Conservation (phyloP, 1,140 invertebrate genomes). For the Drosophila nebulosa region DNA sequence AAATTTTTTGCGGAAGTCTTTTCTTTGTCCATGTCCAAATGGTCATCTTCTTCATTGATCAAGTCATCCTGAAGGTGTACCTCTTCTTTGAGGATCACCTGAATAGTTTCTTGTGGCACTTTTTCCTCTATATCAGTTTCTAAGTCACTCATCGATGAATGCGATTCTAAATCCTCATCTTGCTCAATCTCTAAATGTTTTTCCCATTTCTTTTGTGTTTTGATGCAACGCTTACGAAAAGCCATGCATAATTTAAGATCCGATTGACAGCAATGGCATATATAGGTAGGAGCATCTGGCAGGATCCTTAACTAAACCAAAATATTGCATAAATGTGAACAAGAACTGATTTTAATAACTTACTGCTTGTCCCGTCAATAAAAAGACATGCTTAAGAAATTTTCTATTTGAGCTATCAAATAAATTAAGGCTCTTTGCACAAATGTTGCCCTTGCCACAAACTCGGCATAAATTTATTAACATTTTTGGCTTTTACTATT, state of each 20-base stretch:
- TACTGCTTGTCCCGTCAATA: constrained; percentile 47
- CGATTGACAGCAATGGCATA: constrained; percentile 49
- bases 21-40: neutral
- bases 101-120: constrained; percentile 27
- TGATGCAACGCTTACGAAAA: constrained; percentile 48
- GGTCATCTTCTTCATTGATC: constrained; percentile 5
- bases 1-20: neutral
- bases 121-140: neutral
- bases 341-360: neutral
- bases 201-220: constrained; percentile 43
- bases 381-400: constrained; percentile 28
- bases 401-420: constrained; percentile 40
- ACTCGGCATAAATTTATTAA: constrained; percentile 38
- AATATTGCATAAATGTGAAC: neutral
- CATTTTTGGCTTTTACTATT: constrained; percentile 14
- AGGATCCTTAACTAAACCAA: constrained; percentile 20
- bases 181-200: neutral
- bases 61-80: neutral
- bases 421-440: constrained; percentile 32
- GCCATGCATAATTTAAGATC: constrained; percentile 42
- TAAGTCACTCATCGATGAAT: constrained; percentile 11
- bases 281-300: constrained; percentile 27
- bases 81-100: constrained; percentile 42
- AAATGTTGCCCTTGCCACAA: constrained; percentile 40
- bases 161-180: neutral